These are phyloP conservation scores for Pachymerium ferrugineum DNA, from an alignment of 2,888 invertebrate species.

Conservation along the genomic window DNA sequence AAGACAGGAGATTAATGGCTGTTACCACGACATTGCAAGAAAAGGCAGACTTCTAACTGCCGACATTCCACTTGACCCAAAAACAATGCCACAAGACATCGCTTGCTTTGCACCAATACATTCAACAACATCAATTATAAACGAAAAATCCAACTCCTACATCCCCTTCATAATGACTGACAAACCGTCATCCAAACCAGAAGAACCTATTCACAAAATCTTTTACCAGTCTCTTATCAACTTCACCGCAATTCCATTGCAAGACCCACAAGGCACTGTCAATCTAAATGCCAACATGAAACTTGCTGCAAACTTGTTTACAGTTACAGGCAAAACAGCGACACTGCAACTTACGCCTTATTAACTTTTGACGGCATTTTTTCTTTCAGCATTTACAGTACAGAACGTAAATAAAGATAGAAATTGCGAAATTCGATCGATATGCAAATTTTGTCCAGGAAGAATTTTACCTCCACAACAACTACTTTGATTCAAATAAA, in stretches of 20 bases:
- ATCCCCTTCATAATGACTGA: not conserved
- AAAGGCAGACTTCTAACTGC: conserved; percentile 41
- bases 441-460: too few relatives aligned
- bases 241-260: conserved; percentile 29
- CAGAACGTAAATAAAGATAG: too few relatives aligned
- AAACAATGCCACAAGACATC: not conserved
- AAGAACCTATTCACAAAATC: not conserved
- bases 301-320: conserved; percentile 40
- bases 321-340: not conserved
- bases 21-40: conserved; percentile 44
- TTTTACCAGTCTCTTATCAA: not conserved
- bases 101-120: not conserved
- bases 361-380: not conserved
- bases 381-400: not conserved
- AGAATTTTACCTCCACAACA: too few relatives aligned
- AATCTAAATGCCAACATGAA: conserved; percentile 37
- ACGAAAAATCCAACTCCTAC: too few relatives aligned
- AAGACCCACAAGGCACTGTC: conserved; percentile 22
- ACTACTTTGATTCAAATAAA: too few relatives aligned
- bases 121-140: not conserved
- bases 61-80: conserved; percentile 36
- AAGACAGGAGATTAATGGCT: too few relatives aligned
- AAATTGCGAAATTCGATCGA: too few relatives aligned
- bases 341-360: not conserved
- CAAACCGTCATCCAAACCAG: not conserved